These are phyloP conservation scores for Rhynchomys soricoides DNA, from an alignment of 2,113 vertebrate species.

Conservation along the genomic window DNA sequence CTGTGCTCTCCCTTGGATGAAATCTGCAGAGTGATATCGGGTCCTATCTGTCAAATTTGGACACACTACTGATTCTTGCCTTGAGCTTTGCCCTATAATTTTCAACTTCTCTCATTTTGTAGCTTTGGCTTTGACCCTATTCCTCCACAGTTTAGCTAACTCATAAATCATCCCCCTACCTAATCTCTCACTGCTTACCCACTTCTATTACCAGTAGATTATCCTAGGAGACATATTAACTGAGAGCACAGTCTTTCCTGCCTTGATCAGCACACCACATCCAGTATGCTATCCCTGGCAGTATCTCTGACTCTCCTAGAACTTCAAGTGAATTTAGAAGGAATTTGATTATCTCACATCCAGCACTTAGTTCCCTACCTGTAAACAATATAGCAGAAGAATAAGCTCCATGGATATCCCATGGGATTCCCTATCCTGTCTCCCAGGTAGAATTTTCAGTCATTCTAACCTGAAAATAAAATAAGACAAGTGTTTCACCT, in stretches of 20 bases:
- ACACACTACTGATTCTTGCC: not conserved
- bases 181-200: not conserved
- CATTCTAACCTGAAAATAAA: not conserved
- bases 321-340: not conserved
- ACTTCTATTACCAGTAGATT: not conserved
- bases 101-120: conserved; percentile 21
- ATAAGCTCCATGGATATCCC: not conserved
- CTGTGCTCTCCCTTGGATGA: not conserved
- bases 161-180: not conserved
- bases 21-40: not conserved
- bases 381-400: not conserved
- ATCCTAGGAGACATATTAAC: not conserved
- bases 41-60: not conserved
- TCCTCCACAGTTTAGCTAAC: not conserved
- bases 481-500: not conserved
- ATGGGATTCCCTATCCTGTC: not conserved
- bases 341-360: not conserved
- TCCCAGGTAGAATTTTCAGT: not conserved
- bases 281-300: not conserved
- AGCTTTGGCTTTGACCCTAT: conserved; percentile 23
- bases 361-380: not conserved
- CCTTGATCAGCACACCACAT: not conserved
- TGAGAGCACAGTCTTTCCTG: not conserved
- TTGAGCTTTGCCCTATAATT: conserved; percentile 29
- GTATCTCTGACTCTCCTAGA: not conserved